phyloP scores from a whole-genome alignment of 2,797 vertebrate genomes.

The Enteromius viviparus region DNA sequence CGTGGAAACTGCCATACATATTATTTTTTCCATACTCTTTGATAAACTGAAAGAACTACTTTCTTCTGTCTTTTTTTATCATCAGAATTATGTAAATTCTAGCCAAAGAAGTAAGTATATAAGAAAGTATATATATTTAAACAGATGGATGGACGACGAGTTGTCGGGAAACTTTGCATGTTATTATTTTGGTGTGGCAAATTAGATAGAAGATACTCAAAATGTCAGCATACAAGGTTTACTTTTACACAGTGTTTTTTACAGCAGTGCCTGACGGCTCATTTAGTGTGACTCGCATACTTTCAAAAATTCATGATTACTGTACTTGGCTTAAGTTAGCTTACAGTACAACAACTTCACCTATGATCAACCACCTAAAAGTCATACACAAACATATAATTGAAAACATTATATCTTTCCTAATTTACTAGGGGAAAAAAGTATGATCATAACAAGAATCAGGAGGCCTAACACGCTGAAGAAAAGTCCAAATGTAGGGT shows the following conservation, averaged over 20 bases:
- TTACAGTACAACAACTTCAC: not conserved
- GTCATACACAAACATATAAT: not conserved
- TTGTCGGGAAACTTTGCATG: not conserved
- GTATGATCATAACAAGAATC: not conserved
- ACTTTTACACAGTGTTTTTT: not conserved
- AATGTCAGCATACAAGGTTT: not conserved
- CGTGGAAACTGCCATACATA: not conserved
- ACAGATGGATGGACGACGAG: too few species aligned
- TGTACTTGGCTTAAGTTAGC: not conserved
- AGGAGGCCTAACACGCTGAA: not conserved
- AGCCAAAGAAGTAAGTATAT: too few species aligned
- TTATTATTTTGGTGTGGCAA: not conserved
- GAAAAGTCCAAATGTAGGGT: not conserved
- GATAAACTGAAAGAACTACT: not conserved
- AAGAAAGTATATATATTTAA: not conserved
- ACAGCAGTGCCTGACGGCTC: not conserved
- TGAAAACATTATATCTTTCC: not conserved
- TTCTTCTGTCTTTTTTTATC: not conserved
- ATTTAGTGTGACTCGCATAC: slow-evolving; percentile 24
- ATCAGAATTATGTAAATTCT: too few species aligned
- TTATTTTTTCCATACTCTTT: not conserved
- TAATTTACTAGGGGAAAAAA: not conserved
- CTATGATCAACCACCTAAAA: slow-evolving; percentile 3
- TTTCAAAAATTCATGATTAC: slow-evolving; percentile 16
- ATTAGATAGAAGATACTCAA: not conserved